Percentiles rank a stretch among this genome's conserved stretches.
These are phyloP conservation scores for Turritopsis rubra DNA, from an alignment of 30 jellyfish, hydroid and myxozoan species.

Conservation along the genomic window DNA sequence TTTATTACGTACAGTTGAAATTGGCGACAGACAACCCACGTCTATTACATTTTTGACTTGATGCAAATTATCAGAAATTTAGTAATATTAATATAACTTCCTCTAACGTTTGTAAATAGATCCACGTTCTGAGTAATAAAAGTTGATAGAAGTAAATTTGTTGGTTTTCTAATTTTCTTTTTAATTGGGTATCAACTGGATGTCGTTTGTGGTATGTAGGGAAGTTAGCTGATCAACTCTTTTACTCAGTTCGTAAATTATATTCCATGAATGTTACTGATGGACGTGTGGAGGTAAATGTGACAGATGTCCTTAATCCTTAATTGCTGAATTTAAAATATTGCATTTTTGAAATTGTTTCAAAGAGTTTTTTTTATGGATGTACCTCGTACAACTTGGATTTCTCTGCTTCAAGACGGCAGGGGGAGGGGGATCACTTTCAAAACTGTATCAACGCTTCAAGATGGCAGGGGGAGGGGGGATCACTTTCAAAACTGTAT, in stretches of 20 bases:
- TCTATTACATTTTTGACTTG: too few relatives aligned
- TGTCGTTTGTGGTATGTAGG: not conserved
- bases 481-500: not conserved
- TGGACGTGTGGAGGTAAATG: too few relatives aligned
- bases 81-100: too few relatives aligned
- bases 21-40: too few relatives aligned
- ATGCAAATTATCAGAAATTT: too few relatives aligned
- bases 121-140: too few relatives aligned
- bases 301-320: not conserved
- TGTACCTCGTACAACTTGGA: not conserved
- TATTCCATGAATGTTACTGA: not conserved
- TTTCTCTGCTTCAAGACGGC: not conserved
- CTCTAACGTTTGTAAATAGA: too few relatives aligned
- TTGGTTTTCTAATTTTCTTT: too few relatives aligned
- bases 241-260: not conserved
- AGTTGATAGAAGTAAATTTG: too few relatives aligned
- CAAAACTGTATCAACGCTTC: too few relatives aligned
- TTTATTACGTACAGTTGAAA: too few relatives aligned
- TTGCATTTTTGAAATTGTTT: not conserved
- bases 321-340: not conserved
- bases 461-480: not conserved
- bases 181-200: too few relatives aligned
- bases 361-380: not conserved
- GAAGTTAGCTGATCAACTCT: not conserved
- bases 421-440: not conserved